Base-by-base conservation (phyloP, 2,113 vertebrate species). In the Australoheros scitulus region DNA sequence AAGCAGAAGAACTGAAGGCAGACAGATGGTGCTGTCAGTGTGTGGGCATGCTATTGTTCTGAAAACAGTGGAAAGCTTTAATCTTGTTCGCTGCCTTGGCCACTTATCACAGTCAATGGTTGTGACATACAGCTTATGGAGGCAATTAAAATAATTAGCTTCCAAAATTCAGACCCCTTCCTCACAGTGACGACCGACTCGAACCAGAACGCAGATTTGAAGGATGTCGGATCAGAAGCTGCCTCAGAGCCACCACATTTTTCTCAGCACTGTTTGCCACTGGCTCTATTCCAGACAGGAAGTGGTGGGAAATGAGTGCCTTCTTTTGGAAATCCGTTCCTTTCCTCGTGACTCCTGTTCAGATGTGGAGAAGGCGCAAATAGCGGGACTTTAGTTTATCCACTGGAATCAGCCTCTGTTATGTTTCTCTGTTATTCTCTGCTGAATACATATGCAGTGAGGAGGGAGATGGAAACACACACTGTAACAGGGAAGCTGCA, bases 81-180 rank as follows among this genome's bases (percentile, higher is more conserved):
- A 63, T 59, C 29, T 80, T 63, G 41, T 64, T 80, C 5, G 2
- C 63, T 47, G 36, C 15, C 70, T 80, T 32, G 63, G 36, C 24
- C 55, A 3, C 38, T 64, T 64, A 55, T 43, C 43, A 20, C 29
- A 77, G 36, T 65, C 61, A 55, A n/a, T 61, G 63, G 6, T 34
- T 65, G 29, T 72, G 56, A 65, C 55, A 41, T 13, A 34, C 63
- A 80, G 63, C 78, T 55, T 32, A 29, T 76, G 0, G 72, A 20
- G 38, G 50, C 72, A 64, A 58, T 63, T 76, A 47, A 68, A 68
- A 65, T n/a, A 61, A 72, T 81, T 74, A 79, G 77, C 60, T 56
- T 9, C 47, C 61, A 7, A 29, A 79, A 65, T 47, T 76, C 50
- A 57, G 22, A 2, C 20, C 22, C 24, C 26, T 36, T 13, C 72